These are phyloP conservation scores for Eriosoma lanigerum DNA, from an alignment of 1,140 invertebrate species.

Conservation along the genomic window DNA sequence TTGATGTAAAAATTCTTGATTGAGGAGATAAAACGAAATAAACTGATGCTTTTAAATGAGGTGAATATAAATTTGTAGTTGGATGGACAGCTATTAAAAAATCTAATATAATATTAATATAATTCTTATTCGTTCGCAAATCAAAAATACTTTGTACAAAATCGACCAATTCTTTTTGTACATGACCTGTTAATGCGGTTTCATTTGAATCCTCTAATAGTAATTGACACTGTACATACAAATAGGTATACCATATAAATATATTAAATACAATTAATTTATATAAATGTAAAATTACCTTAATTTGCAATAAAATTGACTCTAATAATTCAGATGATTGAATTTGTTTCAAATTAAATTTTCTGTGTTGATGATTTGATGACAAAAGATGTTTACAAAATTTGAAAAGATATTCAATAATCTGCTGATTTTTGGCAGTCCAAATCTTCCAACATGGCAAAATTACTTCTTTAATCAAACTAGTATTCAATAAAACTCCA, in stretches of 20 bases:
- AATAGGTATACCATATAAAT: not conserved
- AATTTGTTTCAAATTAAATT: slow-evolving; percentile 48
- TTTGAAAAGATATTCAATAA: slow-evolving; percentile 46
- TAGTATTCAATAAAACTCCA: slow-evolving; percentile 39
- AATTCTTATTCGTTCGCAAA: slow-evolving; percentile 40
- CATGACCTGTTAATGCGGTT: slow-evolving; percentile 16
- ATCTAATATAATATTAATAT: slow-evolving; percentile 37
- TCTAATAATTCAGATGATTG: slow-evolving; percentile 46
- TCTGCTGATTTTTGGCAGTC: slow-evolving; percentile 26
- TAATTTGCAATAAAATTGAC: slow-evolving; percentile 42
- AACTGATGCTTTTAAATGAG: slow-evolving; percentile 36
- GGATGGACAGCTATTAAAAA: slow-evolving; percentile 45
- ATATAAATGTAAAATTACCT: not conserved
- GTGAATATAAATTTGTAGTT: slow-evolving; percentile 28
- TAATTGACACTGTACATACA: slow-evolving; percentile 27
- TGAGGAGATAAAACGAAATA: slow-evolving; percentile 44
- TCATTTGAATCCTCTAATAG: slow-evolving; percentile 43
- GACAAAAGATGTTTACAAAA: slow-evolving; percentile 49
- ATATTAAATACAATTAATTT: not conserved
- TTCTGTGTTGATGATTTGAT: slow-evolving; percentile 34
- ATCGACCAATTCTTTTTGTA: slow-evolving; percentile 43
- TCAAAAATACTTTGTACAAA: slow-evolving; percentile 44
- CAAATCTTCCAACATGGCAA: slow-evolving; percentile 46
- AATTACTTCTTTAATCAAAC: slow-evolving; percentile 42
- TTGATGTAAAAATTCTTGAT: slow-evolving; percentile 28